phyloP scores from a whole-genome alignment of 2,888 invertebrate species.

The Mythimna pallens region DNA sequence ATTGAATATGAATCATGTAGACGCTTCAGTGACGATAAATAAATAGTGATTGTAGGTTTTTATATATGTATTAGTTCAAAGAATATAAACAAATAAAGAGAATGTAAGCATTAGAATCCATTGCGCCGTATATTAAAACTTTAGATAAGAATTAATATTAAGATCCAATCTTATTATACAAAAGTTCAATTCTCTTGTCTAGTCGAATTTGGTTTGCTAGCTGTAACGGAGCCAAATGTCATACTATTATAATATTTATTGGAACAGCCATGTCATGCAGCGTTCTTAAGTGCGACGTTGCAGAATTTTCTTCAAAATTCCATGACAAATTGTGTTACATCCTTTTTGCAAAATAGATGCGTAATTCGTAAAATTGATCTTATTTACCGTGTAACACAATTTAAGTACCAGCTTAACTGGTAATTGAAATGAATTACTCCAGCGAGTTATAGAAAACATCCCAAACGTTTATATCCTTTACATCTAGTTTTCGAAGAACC shows the following conservation, averaged over 20 bases:
- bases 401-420: too few species aligned
- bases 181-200: slow-evolving; percentile 14
- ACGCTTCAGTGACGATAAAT: slow-evolving; percentile 14
- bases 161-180: slow-evolving; percentile 1
- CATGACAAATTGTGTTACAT: slow-evolving; percentile 30
- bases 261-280: slow-evolving; percentile 7
- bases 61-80: slow-evolving; percentile 8
- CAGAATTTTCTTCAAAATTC: slow-evolving; percentile 38
- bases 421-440: too few species aligned
- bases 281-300: slow-evolving; percentile 18
- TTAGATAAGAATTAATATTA: slow-evolving; percentile 7
- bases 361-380: neutral
- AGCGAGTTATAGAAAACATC: too few species aligned
- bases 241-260: slow-evolving; percentile 48
- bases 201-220: slow-evolving; percentile 26
- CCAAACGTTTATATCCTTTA: too few species aligned
- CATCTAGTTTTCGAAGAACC: too few species aligned
- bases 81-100: slow-evolving; percentile 12
- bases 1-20: slow-evolving; percentile 36
- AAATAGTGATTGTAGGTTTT: slow-evolving; percentile 2
- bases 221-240: slow-evolving; percentile 51
- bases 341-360: slow-evolving; percentile 9
- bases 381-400: too few species aligned
- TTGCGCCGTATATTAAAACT: neutral
- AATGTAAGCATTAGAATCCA: slow-evolving; percentile 3